Evolutionary conservation across 92 coral and sea anemone species (phyloP).

Genomic region (Phenganax stokvisi): DNA sequence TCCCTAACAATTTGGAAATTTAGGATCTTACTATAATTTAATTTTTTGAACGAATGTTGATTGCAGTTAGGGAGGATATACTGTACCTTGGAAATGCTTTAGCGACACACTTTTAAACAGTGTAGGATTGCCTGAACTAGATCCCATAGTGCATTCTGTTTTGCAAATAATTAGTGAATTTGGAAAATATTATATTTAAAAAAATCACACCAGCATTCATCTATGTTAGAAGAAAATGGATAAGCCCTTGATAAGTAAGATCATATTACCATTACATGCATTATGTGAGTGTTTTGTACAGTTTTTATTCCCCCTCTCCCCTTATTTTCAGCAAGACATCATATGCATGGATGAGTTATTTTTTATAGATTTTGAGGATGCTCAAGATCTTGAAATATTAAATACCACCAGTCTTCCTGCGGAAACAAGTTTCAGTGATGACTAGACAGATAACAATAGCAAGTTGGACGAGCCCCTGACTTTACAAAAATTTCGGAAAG

Average conservation of each 20-base stretch:
- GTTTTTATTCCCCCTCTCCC: not conserved
- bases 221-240: too few species aligned
- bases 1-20: not conserved
- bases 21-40: not conserved
- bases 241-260: too few species aligned
- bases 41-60: not conserved
- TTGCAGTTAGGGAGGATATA: too few species aligned
- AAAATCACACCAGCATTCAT: too few species aligned
- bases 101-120: too few species aligned
- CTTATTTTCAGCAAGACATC: not conserved
- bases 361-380: conserved; percentile 1
- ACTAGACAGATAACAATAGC: not conserved
- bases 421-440: not conserved
- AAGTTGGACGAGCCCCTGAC: conserved; percentile 2
- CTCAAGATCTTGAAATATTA: conserved; percentile 5
- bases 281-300: not conserved
- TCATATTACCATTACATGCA: too few species aligned
- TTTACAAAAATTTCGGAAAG: not conserved
- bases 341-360: not conserved
- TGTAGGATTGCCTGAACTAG: too few species aligned
- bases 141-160: too few species aligned
- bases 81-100: too few species aligned
- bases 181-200: too few species aligned
- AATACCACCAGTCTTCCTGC: conserved; percentile 2
- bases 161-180: too few species aligned